Evolutionary conservation across 2,113 vertebrate genomes (phyloP).

Genomic region (Oostethus manadensis): DNA sequence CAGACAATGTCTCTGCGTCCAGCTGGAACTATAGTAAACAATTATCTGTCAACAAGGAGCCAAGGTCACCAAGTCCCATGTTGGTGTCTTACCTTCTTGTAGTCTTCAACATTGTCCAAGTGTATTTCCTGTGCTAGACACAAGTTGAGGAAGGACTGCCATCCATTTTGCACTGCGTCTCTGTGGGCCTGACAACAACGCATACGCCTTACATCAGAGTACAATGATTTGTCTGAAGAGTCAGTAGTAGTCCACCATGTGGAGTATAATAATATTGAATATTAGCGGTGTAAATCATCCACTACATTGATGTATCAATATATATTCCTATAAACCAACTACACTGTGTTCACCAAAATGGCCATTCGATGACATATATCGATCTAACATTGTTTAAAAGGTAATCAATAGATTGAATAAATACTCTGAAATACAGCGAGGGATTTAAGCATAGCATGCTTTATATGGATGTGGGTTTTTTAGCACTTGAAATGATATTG

Average conservation of each 20-base stretch:
- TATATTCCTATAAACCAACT: too few species aligned
- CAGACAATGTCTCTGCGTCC: conserved; percentile 75
- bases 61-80: background rate
- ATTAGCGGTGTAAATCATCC: too few species aligned
- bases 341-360: too few species aligned
- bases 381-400: too few species aligned
- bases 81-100: conserved; percentile 75
- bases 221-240: background rate
- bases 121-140: conserved; percentile 89
- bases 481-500: too few species aligned
- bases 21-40: conserved; percentile 78
- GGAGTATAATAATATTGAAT: background rate
- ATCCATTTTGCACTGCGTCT: conserved; percentile 80
- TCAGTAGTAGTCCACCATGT: background rate
- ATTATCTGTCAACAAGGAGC: background rate
- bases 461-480: too few species aligned
- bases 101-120: conserved; percentile 80
- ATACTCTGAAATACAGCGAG: too few species aligned
- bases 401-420: too few species aligned
- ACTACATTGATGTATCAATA: too few species aligned
- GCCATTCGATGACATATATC: too few species aligned
- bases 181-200: conserved; percentile 72
- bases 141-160: conserved; percentile 90
- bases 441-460: too few species aligned
- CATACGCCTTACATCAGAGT: background rate